Evolutionary conservation across 2,888 invertebrate species (phyloP).

Genomic region (Nezara viridula): DNA sequence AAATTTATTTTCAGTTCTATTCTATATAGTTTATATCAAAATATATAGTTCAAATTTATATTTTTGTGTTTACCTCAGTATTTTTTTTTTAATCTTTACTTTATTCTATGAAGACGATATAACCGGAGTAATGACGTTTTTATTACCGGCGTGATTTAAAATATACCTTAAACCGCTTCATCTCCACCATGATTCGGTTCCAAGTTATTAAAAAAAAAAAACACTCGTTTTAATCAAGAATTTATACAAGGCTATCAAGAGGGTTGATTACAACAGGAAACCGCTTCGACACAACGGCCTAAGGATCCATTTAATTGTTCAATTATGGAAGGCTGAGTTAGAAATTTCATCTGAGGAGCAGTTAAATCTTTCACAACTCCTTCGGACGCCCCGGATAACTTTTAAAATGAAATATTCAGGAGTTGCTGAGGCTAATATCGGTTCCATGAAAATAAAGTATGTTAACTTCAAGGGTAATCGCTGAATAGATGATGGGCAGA

Average conservation of each 20-base stretch:
- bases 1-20: too few species aligned
- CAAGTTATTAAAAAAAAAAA: neutral
- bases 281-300: neutral
- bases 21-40: too few species aligned
- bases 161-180: too few species aligned
- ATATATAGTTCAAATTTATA: too few species aligned
- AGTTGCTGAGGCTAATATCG: neutral
- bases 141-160: too few species aligned
- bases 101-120: too few species aligned
- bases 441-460: slow-evolving; percentile 25
- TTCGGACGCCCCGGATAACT: neutral
- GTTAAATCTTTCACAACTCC: neutral
- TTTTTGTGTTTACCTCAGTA: too few species aligned
- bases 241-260: neutral
- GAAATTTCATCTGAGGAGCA: slow-evolving; percentile 10
- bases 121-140: too few species aligned
- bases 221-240: neutral
- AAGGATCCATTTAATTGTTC: slow-evolving; percentile 30
- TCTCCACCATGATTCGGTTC: neutral
- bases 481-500: neutral
- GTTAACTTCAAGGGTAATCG: neutral
- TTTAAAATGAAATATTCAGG: slow-evolving; percentile 40
- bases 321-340: slow-evolving; percentile 12
- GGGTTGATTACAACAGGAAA: slow-evolving; percentile 7
- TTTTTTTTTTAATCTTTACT: too few species aligned